Base-by-base conservation (phyloP, 1,140 invertebrate genomes). In the Conus ventricosus region DNA sequence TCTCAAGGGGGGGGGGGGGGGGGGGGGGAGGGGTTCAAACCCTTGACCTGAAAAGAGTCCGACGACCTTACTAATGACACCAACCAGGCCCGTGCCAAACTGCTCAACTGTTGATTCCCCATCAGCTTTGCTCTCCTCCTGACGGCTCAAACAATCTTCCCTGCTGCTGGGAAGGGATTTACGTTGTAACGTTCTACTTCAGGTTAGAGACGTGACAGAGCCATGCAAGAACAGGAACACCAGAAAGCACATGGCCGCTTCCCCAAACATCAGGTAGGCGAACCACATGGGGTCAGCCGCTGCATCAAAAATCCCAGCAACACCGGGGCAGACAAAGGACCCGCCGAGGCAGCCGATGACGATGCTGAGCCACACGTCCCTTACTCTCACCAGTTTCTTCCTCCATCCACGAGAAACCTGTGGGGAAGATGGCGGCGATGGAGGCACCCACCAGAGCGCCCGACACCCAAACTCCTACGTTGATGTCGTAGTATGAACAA, bases 261-360 rank as follows among this genome's bases (percentile, higher is more conserved):
- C 85, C 27, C 4, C 76, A 23, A 90, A 55, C 23, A 92, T 84
- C 17, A 92, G 82, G 87, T 92, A 93, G 3, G 78, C 55, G 60
- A 88, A 92, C 91, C 92, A 92, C 89, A 91, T 91, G 27, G 90
- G 15, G 87, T 88, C 57, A 90, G 67, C 0, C 90, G 39, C 25
- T 92, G 84, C 89, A 93, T 91, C 27, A 93, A 76, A 23, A 84
- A 88, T n/a, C 91, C 91, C 23, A 92, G 76, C 25, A 90, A 20
- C 1, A 92, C n/a, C 3, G 92, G 92, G 51, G 89, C 90, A 0
- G 86, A 20, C 87, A 91, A 91, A 90, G 8, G 87, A 87, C 4
- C 91, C 91, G 87, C 53, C 4, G 92, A 91, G 0, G 88, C 84
- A 13, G 88, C 60, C 60, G n/a, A 93, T 81, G 17, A 92, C 85